phyloP scores from a whole-genome alignment of 2,888 invertebrate genomes.

The Laspeyria flexula region DNA sequence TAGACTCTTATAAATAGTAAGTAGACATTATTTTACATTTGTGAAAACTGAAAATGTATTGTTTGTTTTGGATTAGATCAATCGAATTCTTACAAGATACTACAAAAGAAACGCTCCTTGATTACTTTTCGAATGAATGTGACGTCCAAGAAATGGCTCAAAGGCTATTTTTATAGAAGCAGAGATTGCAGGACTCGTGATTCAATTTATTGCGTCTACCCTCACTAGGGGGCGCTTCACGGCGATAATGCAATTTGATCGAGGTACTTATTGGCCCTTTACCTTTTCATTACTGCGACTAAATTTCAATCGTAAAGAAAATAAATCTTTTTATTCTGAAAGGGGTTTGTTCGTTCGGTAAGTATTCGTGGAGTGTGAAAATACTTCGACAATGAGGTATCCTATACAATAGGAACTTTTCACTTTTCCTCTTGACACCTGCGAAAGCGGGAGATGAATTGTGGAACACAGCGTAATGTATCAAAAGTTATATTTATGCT shows the following conservation, averaged over 20 bases:
- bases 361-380: constrained; percentile 55
- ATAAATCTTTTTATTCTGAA: constrained; percentile 35
- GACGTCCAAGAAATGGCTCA: constrained; percentile 49
- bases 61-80: constrained; percentile 15
- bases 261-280: constrained; percentile 81
- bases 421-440: constrained; percentile 69
- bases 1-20: too few relatives aligned
- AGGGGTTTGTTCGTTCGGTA: constrained; percentile 30
- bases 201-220: constrained; percentile 77
- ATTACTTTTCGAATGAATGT: constrained; percentile 47
- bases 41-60: not conserved
- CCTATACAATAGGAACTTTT: constrained; percentile 69
- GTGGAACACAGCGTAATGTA: constrained; percentile 51
- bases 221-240: constrained; percentile 59
- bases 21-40: not conserved
- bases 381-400: constrained; percentile 58
- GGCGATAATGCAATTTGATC: constrained; percentile 81
- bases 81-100: constrained; percentile 34
- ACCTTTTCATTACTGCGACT: constrained; percentile 73
- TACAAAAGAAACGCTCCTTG: constrained; percentile 56
- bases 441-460: constrained; percentile 66
- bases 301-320: constrained; percentile 60
- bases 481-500: constrained; percentile 51
- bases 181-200: constrained; percentile 71
- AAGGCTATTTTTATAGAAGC: constrained; percentile 70